Base-by-base conservation (phyloP, 2,113 vertebrate genomes). In the Macroglossus sobrinus region DNA sequence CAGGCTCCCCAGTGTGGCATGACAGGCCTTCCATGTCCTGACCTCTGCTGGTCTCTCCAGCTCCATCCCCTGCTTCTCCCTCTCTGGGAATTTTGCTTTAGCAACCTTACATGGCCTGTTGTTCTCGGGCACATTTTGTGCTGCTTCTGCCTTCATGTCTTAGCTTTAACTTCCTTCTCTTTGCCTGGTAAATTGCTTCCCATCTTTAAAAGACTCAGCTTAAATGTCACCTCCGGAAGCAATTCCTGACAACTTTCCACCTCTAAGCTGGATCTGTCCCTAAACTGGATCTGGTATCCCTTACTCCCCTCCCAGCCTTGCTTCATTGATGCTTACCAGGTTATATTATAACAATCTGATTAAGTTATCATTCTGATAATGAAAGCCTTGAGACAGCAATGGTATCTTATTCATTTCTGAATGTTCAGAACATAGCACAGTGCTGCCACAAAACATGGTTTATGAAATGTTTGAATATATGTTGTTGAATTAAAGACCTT, bases 1-100 rank as follows among this genome's bases (percentile, higher is more conserved):
- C 92, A 96, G 79, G 50, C 89, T 96, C 96, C 97, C 95, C 69
- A 87, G 95, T 84, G 87, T 66, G 94, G 90, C 92, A 92, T 18
- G 28, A 55, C 68, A 82, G 61, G 61, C 59, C 79, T 47, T 55
- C 19, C 3, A 0, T n/a, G 68, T 82, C 91, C 93, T 96, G 94
- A 92, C 84, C 80, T 97, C 95, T 57, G 59, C 35, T 1, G 16
- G 85, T 66, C 95, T 92, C 81, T 72, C 19, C 2, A 53, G 80
- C 76, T 84, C 78, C 45, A 68, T 57, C 22, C 19, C 7, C 18
- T 21, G 55, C 66, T 55, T 92, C 74, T 94, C 80, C 84, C 61
- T 90, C 53, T 69, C 75, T 69, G 74, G 38, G 43, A 68, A 59
- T 26, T 81, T 86, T 66, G 72, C 89, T 78, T 40, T 61, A 30